Evolutionary conservation across 2,888 invertebrate species (phyloP).

Genomic region (Stenchaetothrips biformis): DNA sequence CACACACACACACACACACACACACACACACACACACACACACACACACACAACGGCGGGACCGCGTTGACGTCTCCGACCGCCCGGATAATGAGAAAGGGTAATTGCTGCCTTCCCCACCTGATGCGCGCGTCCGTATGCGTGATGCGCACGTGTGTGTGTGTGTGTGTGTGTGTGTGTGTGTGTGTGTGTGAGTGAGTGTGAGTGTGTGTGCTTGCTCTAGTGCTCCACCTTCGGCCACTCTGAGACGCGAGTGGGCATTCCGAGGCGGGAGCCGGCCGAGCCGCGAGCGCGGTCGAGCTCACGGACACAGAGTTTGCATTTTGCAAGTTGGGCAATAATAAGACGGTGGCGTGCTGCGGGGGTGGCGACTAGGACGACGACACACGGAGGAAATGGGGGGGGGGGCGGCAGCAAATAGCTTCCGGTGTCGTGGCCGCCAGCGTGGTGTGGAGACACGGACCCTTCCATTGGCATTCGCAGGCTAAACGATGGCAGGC

Average conservation of each 20-base stretch:
- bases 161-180: neutral
- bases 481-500: neutral
- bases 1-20: too few relatives aligned
- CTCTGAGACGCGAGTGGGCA: too few relatives aligned
- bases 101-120: constrained; percentile 17
- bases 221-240: too few relatives aligned
- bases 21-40: neutral
- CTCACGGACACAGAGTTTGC: too few relatives aligned
- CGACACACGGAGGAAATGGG: too few relatives aligned
- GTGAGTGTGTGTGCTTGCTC: neutral
- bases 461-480: neutral
- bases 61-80: constrained; percentile 28
- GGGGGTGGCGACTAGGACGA: too few relatives aligned
- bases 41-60: neutral
- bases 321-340: too few relatives aligned
- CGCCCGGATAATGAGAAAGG: constrained; percentile 23
- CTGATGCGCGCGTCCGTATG: neutral
- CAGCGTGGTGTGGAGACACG: neutral
- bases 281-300: too few relatives aligned
- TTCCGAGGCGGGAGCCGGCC: too few relatives aligned
- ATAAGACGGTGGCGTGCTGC: too few relatives aligned
- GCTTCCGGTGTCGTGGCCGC: neutral
- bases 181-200: neutral
- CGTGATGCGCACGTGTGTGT: constrained; percentile 15
- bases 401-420: too few relatives aligned